Base-by-base conservation (phyloP, 2,888 invertebrate genomes). In the Keiferia lycopersicella region DNA sequence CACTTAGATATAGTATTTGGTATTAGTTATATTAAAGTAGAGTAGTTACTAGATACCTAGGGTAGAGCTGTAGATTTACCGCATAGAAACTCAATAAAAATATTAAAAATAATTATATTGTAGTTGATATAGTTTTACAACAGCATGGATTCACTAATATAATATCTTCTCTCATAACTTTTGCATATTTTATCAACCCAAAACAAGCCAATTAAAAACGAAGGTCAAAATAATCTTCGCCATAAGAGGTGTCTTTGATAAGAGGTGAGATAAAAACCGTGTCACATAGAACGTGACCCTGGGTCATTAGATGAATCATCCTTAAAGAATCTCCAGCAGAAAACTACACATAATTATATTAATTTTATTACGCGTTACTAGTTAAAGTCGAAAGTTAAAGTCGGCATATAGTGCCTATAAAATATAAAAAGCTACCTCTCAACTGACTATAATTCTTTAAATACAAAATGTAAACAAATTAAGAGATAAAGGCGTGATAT, bases 311-410 rank as follows among this genome's bases (percentile, higher is more conserved):
- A 50, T 58, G 64, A 58, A 34, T 64, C 64, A 64, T n/a, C 6
- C 14, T 8, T 16, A 16, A 26, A 22, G 53, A 56, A 45, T 53
- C 26, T 56, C 61, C 56, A 59, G 12, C 67, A 66, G n/a, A n/a
- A n/a, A 60, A 39, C 34, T 63, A 2, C 26, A 26, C 26, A n/a
- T n/a, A n/a, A n/a, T n/a, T n/a, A n/a, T n/a, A n/a, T n/a, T n/a
- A n/a, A n/a, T n/a, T n/a, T n/a, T n/a, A n/a, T n/a, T n/a, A n/a
- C n/a, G n/a, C n/a, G n/a, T n/a, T n/a, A n/a, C n/a, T n/a, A n/a
- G 66, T 75, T 73, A 74, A 73, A 71, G 71, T 75, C 63, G 67
- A 22, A 62, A 22, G n/a, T 51, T 39, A 48, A 38, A 38, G n/a
- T 38, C 34, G 65, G 70, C 70, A 34, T 34, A 34, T 7, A 34